Percentiles rank a stretch among this genome's conserved stretches.
Evolutionary conservation across 2,797 vertebrate genomes (phyloP).

Genomic region (Nasua narica): DNA sequence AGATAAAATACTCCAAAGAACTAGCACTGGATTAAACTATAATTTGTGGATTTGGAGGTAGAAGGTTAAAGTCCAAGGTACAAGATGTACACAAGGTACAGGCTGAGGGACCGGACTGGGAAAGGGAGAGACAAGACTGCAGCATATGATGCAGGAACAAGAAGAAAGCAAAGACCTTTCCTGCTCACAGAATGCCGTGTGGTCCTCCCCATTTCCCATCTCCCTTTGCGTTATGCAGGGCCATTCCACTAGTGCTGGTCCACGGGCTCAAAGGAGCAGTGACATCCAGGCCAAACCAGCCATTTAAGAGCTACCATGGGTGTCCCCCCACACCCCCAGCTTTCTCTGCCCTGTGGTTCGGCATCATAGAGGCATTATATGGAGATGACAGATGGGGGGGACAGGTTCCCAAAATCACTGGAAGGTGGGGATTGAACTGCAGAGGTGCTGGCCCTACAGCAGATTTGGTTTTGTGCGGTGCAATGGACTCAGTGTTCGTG

Average conservation of each 20-base stretch:
- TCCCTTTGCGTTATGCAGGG: neutral
- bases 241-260: neutral
- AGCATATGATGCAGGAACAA: neutral
- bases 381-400: neutral
- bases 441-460: neutral
- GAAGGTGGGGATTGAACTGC: neutral
- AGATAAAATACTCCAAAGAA: slow-evolving; percentile 5
- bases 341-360: neutral
- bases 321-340: neutral
- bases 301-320: neutral
- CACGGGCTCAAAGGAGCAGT: neutral
- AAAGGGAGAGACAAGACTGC: neutral
- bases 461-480: neutral
- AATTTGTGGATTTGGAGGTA: slow-evolving; percentile 28
- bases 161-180: neutral
- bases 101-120: neutral
- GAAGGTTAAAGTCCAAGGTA: slow-evolving; percentile 38
- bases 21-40: slow-evolving; percentile 14
- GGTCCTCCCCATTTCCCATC: neutral
- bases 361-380: neutral
- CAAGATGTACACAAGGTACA: neutral
- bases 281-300: neutral
- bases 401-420: neutral
- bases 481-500: neutral
- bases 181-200: neutral